A percentile compares a stretch with the other conserved stretches of the same genome.
These are phyloP conservation scores for Plectrocnemia conspersa DNA, from an alignment of 1,140 invertebrate species.

Conservation along the genomic window DNA sequence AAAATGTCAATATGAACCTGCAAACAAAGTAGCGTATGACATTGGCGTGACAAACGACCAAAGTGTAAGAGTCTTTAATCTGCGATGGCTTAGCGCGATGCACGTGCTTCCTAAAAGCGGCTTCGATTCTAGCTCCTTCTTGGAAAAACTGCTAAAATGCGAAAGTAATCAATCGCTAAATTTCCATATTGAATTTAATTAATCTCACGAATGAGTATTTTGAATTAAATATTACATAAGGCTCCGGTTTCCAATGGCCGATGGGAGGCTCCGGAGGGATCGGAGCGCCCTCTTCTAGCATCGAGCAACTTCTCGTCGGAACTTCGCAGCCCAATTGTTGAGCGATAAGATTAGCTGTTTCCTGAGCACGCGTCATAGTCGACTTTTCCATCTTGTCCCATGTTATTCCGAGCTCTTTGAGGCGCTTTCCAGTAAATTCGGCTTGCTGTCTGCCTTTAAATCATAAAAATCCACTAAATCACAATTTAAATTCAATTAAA, in stretches of 20 bases:
- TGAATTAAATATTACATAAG: slow-evolving; percentile 60
- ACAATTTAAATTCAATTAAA: neutral
- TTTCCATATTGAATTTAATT: neutral
- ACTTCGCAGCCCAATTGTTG: slow-evolving; percentile 58
- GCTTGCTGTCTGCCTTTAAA: slow-evolving; percentile 76
- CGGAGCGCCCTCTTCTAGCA: slow-evolving; percentile 92
- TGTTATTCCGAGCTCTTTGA: slow-evolving; percentile 69
- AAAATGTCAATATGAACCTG: slow-evolving; percentile 57
- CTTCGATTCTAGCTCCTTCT: slow-evolving; percentile 95
- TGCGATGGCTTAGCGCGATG: slow-evolving; percentile 81
- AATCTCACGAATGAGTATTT: neutral
- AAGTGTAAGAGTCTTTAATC: slow-evolving; percentile 79
- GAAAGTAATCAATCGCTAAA: neutral
- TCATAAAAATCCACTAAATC: slow-evolving; percentile 15
- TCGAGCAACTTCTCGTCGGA: slow-evolving; percentile 59
- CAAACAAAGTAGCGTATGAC: slow-evolving; percentile 98
- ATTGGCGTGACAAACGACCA: slow-evolving; percentile 97
- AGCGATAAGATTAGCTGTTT: slow-evolving; percentile 83
- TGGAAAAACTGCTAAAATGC: slow-evolving; percentile 79
- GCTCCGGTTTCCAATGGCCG: slow-evolving; percentile 79
- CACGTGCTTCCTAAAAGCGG: slow-evolving; percentile 91
- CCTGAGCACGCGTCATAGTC: slow-evolving; percentile 88
- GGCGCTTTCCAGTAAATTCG: slow-evolving; percentile 69
- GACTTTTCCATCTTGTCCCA: slow-evolving; percentile 79
- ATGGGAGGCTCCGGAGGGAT: slow-evolving; percentile 90